Conservation (phyloP, 1,140 invertebrate genomes). For the Delia radicum region DNA sequence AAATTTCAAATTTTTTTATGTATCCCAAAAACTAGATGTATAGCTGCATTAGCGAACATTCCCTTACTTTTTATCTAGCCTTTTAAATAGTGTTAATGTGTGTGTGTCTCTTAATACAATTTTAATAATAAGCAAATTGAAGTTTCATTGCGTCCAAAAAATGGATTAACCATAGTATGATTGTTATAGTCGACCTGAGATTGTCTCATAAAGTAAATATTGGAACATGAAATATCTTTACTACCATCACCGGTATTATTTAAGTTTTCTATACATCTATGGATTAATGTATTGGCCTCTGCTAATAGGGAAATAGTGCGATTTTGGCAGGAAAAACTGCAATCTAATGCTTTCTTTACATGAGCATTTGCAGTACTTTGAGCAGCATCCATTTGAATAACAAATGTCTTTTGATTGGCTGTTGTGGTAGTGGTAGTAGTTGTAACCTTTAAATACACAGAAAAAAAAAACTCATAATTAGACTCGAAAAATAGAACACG, state of each 20-base stretch:
- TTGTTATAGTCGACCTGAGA: neutral
- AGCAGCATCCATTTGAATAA: neutral
- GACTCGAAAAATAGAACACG: neutral
- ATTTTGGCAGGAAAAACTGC: neutral
- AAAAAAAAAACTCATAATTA: neutral
- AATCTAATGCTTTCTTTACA: neutral
- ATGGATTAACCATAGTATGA: constrained; percentile 9
- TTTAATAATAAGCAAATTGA: constrained; percentile 1
- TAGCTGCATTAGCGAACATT: no score
- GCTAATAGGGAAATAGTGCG: neutral
- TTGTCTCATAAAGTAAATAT: neutral
- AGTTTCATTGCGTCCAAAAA: neutral
- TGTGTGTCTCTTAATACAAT: no score
- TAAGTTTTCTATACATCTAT: neutral
- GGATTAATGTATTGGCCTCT: neutral
- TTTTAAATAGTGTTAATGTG: no score
- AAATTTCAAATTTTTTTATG: no score
- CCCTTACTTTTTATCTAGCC: no score
- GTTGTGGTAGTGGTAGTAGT: neutral
- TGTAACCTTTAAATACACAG: neutral
- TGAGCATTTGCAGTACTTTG: neutral
- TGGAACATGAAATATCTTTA: neutral
- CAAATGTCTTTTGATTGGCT: neutral
- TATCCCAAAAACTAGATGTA: no score
- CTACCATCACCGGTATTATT: no score